Evolutionary conservation across 92 coral and sea anemone species (phyloP).

Genomic region (Bergia sp.): DNA sequence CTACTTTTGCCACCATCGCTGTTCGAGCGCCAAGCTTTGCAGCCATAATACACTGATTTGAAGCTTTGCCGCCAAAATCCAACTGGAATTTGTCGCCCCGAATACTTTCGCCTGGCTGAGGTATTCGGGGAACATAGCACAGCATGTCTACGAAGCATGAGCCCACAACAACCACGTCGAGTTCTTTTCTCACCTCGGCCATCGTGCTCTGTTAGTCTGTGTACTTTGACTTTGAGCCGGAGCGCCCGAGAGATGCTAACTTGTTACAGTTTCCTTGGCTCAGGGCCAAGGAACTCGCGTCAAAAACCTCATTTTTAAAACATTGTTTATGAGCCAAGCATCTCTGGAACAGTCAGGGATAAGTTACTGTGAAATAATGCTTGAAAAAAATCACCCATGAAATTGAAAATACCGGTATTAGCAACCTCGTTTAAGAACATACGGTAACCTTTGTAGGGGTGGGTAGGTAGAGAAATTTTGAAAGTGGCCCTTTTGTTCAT

Average conservation of each 20-base stretch:
- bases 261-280: too few species aligned
- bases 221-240: too few species aligned
- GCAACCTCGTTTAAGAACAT: too few species aligned
- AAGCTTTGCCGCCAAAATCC: slow-evolving; percentile 95
- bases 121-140: slow-evolving; percentile 78
- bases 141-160: slow-evolving; percentile 91
- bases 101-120: slow-evolving; percentile 81
- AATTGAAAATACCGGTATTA: neutral
- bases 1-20: slow-evolving; percentile 84
- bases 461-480: too few species aligned
- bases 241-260: neutral
- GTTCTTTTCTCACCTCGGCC: neutral
- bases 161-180: slow-evolving; percentile 87
- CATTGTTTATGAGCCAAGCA: too few species aligned
- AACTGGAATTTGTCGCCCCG: slow-evolving; percentile 77
- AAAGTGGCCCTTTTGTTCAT: too few species aligned
- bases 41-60: slow-evolving; percentile 94
- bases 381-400: neutral
- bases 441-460: too few species aligned
- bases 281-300: neutral
- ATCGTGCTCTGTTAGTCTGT: neutral
- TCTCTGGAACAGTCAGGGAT: too few species aligned
- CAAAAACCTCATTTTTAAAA: neutral
- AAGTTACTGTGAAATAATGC: too few species aligned
- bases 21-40: slow-evolving; percentile 92